Percentiles rank a stretch among this genome's conserved stretches.
These are phyloP conservation scores for Chamaea fasciata DNA, from an alignment of 2,113 vertebrate species.

Conservation along the genomic window DNA sequence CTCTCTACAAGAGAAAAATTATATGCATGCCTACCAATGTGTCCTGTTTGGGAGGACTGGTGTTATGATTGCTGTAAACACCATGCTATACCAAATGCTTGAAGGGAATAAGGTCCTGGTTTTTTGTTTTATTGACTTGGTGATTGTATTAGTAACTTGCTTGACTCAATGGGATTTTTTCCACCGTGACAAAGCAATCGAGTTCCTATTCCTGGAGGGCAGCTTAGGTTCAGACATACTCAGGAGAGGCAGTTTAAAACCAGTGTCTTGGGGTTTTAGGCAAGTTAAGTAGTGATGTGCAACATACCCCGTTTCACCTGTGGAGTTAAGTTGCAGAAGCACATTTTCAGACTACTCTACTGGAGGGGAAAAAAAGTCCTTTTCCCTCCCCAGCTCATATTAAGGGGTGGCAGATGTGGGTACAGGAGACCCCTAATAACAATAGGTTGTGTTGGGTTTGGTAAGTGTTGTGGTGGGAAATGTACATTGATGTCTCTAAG, in stretches of 20 bases:
- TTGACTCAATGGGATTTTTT: conserved; percentile 40
- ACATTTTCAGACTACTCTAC: conserved; percentile 49
- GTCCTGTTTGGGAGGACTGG: conserved; percentile 55
- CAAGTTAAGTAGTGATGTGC: neutral
- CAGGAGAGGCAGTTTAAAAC: conserved; percentile 60
- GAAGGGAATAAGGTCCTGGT: conserved; percentile 68
- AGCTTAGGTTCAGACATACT: neutral
- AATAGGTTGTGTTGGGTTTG: conserved; percentile 48
- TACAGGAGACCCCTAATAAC: conserved; percentile 55
- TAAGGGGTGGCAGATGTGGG: conserved; percentile 14
- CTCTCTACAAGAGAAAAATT: conserved; percentile 86
- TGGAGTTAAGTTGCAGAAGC: conserved; percentile 64
- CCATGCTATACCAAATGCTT: conserved; percentile 66
- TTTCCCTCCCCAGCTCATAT: neutral
- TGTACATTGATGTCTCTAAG: conserved; percentile 69
- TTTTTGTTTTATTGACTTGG: conserved; percentile 66
- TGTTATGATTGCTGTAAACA: conserved; percentile 40
- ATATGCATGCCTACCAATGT: conserved; percentile 72
- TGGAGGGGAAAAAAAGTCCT: neutral
- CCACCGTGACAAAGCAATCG: conserved; percentile 33
- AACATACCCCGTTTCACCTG: neutral
- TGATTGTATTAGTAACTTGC: conserved; percentile 78
- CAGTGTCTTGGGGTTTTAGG: neutral
- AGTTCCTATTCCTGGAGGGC: conserved; percentile 37
- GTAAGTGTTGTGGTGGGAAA: conserved; percentile 67